Evolutionary conservation across 1,140 invertebrate genomes (phyloP).

Genomic region (Andrena cerasifolii): DNA sequence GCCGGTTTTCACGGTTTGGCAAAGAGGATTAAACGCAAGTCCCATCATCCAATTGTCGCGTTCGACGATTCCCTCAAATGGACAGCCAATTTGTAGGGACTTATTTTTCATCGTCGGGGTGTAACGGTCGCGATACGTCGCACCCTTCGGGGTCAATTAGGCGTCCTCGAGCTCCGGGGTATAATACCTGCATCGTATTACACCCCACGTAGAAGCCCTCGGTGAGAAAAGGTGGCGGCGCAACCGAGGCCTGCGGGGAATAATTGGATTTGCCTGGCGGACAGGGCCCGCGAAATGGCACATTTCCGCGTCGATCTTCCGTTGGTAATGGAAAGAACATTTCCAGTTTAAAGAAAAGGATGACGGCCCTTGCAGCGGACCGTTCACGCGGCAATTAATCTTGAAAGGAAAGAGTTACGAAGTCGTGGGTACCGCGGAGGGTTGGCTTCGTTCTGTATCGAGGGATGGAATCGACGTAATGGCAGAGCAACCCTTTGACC

Average conservation of each 20-base stretch:
- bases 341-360: not conserved
- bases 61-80: slow-evolving; percentile 33
- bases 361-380: slow-evolving; percentile 12
- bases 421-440: slow-evolving; percentile 47
- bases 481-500: slow-evolving; percentile 58
- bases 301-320: not conserved
- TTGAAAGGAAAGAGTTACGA: slow-evolving; percentile 57
- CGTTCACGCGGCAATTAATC: slow-evolving; percentile 53
- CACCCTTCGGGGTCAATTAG: slow-evolving; percentile 66
- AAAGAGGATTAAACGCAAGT: slow-evolving; percentile 31
- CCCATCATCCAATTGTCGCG: slow-evolving; percentile 22
- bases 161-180: slow-evolving; percentile 53
- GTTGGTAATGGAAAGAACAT: too few species aligned
- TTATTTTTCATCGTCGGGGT: slow-evolving; percentile 48
- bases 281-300: slow-evolving; percentile 7
- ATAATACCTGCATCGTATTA: slow-evolving; percentile 63
- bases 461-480: slow-evolving; percentile 64
- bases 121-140: slow-evolving; percentile 60
- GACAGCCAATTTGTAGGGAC: slow-evolving; percentile 44
- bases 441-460: slow-evolving; percentile 46
- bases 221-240: slow-evolving; percentile 17
- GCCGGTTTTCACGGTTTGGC: slow-evolving; percentile 18
- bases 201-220: slow-evolving; percentile 30
- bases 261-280: slow-evolving; percentile 41
- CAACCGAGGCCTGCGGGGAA: slow-evolving; percentile 1